These are phyloP conservation scores for Rachycentron canadum DNA, from an alignment of 2,797 vertebrate genomes.

Conservation along the genomic window DNA sequence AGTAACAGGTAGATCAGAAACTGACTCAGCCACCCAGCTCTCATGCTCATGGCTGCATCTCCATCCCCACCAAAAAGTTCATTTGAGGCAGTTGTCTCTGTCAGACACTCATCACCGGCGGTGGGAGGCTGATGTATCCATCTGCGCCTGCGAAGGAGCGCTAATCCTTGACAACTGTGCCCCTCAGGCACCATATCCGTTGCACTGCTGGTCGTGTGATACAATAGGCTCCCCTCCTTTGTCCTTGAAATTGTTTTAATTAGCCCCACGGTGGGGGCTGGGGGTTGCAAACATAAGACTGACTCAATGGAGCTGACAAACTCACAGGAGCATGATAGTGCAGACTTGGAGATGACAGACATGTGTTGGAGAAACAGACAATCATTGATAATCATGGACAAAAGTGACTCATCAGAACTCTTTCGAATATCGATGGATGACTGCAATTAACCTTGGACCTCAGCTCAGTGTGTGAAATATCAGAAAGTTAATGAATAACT, in stretches of 20 bases:
- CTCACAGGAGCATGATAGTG: constrained; percentile 66
- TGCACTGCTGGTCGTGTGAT: constrained; percentile 82
- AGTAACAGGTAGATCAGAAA: constrained; percentile 51
- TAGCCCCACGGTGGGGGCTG: constrained; percentile 88
- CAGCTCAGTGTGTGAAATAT: background rate
- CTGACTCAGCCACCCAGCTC: background rate
- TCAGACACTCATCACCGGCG: constrained; percentile 45
- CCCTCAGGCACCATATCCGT: constrained; percentile 87
- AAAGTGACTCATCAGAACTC: background rate
- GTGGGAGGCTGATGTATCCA: constrained; percentile 69
- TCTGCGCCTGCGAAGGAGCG: constrained; percentile 64
- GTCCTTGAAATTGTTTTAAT: constrained; percentile 97
- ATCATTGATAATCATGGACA: constrained; percentile 8
- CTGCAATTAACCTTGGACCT: background rate
- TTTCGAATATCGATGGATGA: background rate
- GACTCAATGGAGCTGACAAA: constrained; percentile 62
- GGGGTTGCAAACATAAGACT: constrained; percentile 69
- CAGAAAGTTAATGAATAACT: background rate
- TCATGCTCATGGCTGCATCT: background rate
- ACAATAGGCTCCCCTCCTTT: constrained; percentile 88
- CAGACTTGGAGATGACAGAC: constrained; percentile 46
- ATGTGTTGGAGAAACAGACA: constrained; percentile 8
- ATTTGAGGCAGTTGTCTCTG: constrained; percentile 35
- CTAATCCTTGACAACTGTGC: constrained; percentile 84
- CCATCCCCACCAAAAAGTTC: constrained; percentile 19